Percentiles rank a stretch among this genome's conserved stretches.
phyloP scores from a whole-genome alignment of 2,113 vertebrate species.

The Andinoacara biseriatus region DNA sequence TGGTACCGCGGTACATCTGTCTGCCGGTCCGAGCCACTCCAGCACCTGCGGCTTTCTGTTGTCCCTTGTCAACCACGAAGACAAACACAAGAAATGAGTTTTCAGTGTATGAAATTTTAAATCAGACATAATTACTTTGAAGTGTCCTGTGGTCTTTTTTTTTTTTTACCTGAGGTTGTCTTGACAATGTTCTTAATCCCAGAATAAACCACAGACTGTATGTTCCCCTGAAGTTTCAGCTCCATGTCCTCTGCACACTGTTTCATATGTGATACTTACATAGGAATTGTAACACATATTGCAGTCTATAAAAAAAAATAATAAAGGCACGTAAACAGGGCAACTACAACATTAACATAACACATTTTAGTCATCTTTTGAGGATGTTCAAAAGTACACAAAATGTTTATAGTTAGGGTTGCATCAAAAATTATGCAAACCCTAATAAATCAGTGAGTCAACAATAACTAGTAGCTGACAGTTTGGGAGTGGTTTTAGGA shows the following conservation, averaged over 20 bases:
- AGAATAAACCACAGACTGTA: slow-evolving; percentile 90
- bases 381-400: rapidly evolving
- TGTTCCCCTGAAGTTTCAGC: slow-evolving; percentile 91
- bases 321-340: not conserved
- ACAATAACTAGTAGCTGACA: too few species aligned
- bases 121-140: not conserved
- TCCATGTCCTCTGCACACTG: slow-evolving; percentile 95
- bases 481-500: not conserved
- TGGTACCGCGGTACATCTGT: slow-evolving; percentile 87
- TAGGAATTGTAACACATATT: slow-evolving; percentile 83
- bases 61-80: slow-evolving; percentile 79
- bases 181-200: slow-evolving; percentile 97
- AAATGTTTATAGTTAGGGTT: not conserved
- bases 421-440: not conserved
- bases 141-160: rapidly evolving
- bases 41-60: slow-evolving; percentile 88
- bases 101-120: not conserved
- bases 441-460: not conserved
- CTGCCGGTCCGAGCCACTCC: slow-evolving; percentile 91
- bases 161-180: slow-evolving; percentile 91
- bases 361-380: not conserved
- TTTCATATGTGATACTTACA: slow-evolving; percentile 94
- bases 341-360: rapidly evolving
- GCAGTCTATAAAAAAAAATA: not conserved
- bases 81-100: not conserved